Evolutionary conservation across 1,140 invertebrate species (phyloP), one percentile per base, ranked within the genome.

Genomic region (Lepidostoma basale): DNA sequence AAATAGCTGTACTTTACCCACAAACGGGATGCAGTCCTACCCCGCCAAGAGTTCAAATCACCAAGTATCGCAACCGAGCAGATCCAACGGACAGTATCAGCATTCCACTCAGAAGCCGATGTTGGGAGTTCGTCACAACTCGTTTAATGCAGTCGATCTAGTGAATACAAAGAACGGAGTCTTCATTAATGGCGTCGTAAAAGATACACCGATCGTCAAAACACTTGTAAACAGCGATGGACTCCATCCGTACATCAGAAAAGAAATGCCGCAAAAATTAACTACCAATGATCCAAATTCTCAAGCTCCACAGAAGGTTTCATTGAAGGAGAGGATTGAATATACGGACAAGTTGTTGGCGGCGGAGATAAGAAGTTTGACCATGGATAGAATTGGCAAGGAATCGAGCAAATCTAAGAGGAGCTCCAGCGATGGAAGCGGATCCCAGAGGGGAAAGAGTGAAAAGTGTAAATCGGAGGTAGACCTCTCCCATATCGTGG

Each of bases 401-500:
- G 63, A 66, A 9, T 22, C 45, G 6, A 69, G 52, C 14, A 36
- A 66, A 30, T 12, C 44, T 9, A 58, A 49, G 44, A 52, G 52
- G 40, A 78, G 68, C 63, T 76, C 76, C 52, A 76, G 74, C 23
- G 58, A 59, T 6, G 47, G 42, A 5, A 76, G 74, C 30, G 54
- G 58, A 1, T 54, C 54, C 5, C 45, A 75, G 20, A 77, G 72
- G 33, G 70, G 74, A n/a, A 79, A 80, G 74, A 63, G 80, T 68
- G 75, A 83, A 69, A 83, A 89, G 81, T 79, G 87, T 74, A 77
- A 85, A 82, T 83, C 85, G 39, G 79, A 84, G 70, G 76, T 84
- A 45, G 81, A 84, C 74, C 77, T 86, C 5, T 83, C 80, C 30
- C 83, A 82, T 67, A 78, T 84, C 56, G 77, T 78, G 33, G 78